Evolutionary conservation across 2,113 vertebrate genomes (phyloP), one percentile per base, ranked within the genome.

Genomic region (Alces alces): DNA sequence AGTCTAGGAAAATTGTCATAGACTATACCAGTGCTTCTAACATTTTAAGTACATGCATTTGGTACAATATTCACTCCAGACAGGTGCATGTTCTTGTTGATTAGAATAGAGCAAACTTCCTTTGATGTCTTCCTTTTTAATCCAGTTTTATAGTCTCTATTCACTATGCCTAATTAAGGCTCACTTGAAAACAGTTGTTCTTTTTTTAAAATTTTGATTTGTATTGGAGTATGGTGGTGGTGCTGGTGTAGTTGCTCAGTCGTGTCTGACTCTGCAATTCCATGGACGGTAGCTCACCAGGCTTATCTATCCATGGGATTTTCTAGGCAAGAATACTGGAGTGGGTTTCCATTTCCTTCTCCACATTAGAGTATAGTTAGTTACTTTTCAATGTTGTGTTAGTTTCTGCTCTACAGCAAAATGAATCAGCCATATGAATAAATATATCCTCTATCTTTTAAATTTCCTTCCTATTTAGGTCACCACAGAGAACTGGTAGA

Each of bases 71-170:
- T 93, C 28, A 89, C 55, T 79, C 78, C 28, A 89, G 60, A 92
- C 61, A 95, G 12, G 36, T 83, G 14, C 83, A 50, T 97, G 89
- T 96, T 94, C 91, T 90, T 93, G 25, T 80, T 83, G 79, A 86
- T 89, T 92, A 93, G 97, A 96, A 95, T 86, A 97, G 88, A 95
- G 86, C 91, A 86, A 97, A 91, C 39, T 95, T 96, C 90, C 89
- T 91, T 55, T 36, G 70, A 10, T 60, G 33, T 61, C 43, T 94
- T 97, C 43, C 45, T 93, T 94, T n/a, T 28, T 94, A 92, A 86
- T 86, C 50, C 90, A 95, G 86, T 96, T 97, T 97, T 95, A 80
- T 94, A 97, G 82, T 97, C 87, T 92, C 82, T 96, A 60, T 95
- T 96, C 61, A 86, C 82, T 91, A 47, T 94, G 50, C 43, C 80